Base-by-base conservation (phyloP, 2,113 vertebrate species). In the Dascyllus trimaculatus region DNA sequence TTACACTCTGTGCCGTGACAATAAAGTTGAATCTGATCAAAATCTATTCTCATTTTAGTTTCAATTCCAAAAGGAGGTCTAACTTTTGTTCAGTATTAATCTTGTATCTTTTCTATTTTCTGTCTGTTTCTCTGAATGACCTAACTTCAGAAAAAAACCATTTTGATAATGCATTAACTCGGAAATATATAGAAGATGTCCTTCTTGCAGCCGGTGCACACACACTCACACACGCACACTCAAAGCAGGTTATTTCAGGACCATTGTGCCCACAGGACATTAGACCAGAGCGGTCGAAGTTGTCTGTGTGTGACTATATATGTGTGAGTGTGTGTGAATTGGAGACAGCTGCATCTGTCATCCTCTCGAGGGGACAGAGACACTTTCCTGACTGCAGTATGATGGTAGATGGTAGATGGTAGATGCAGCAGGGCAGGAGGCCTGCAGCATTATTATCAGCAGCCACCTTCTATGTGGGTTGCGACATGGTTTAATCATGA, bases 261-360 rank as follows among this genome's bases (percentile, higher is more conserved):
- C 68, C 58, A 66, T 19, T 61, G 60, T 53, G 43, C 72, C 46
- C 54, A 45, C n/a, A 46, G 25, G 56, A 57, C 22, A 10, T 69
- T 59, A 76, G 25, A 74, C 32, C 52, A 46, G 51, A 59, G 22
- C 67, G 48, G 29, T 29, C 45, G 56, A 61, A 25, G 56, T 21
- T 19, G 3, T 78, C 49, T 86, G 59, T 62, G 54, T 29, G 10
- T 70, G 32, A 25, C 6, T 79, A 48, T 61, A 29, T 38, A 35
- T 18, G n/a, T 71, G 70, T 82, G 26, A 59, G 49, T 78, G 70
- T 73, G 70, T 76, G 77, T 74, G 40, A 43, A 35, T 35, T 10
- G 7, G 76, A 67, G 17, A 81, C 86, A 90, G 86, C 82, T 84
- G 78, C 53, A 62, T 66, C 52, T 81, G 68, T 73, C 70, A 65